Percentiles rank a stretch among this genome's conserved stretches.
Conservation (phyloP, 37 sponge, comb jelly and placozoan genomes). For the Tethya wilhelma region DNA sequence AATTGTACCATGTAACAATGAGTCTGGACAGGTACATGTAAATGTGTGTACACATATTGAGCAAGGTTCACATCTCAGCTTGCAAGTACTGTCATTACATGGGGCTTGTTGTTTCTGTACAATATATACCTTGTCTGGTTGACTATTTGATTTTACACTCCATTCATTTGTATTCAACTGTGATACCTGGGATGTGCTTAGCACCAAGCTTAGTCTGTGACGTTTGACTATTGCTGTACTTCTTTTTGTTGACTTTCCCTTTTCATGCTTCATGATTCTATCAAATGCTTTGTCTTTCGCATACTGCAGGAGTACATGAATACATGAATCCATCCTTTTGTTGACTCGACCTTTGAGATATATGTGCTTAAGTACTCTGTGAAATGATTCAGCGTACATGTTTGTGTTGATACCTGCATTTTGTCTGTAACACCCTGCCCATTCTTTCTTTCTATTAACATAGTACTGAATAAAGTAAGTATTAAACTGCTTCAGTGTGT, state of each 20-base stretch:
- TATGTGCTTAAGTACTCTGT: slow-evolving; percentile 47
- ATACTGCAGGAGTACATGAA: slow-evolving; percentile 42
- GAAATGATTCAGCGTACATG: slow-evolving; percentile 74
- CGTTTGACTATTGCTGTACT: slow-evolving; percentile 12
- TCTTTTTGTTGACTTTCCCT: slow-evolving; percentile 44
- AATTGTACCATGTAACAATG: no score
- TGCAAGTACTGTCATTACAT: no score
- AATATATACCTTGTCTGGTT: no score
- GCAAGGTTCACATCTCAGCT: no score
- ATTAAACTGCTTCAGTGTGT: not conserved
- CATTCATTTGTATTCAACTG: no score
- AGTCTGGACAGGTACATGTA: no score
- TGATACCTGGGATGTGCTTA: no score
- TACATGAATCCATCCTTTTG: slow-evolving; percentile 38
- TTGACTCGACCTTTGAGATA: slow-evolving; percentile 53
- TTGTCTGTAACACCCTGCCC: slow-evolving; percentile 62
- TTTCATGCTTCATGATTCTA: slow-evolving; percentile 38
- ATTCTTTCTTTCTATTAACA: slow-evolving; percentile 21
- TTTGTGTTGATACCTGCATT: slow-evolving; percentile 57
- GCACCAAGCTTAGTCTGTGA: not conserved
- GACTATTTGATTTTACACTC: no score
- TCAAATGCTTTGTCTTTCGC: slow-evolving; percentile 70
- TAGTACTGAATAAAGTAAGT: slow-evolving; percentile 51
- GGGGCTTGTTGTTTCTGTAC: no score
- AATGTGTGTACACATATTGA: no score